phyloP scores from a whole-genome alignment of 2,888 invertebrate species.

The Philonicus albiceps region DNA sequence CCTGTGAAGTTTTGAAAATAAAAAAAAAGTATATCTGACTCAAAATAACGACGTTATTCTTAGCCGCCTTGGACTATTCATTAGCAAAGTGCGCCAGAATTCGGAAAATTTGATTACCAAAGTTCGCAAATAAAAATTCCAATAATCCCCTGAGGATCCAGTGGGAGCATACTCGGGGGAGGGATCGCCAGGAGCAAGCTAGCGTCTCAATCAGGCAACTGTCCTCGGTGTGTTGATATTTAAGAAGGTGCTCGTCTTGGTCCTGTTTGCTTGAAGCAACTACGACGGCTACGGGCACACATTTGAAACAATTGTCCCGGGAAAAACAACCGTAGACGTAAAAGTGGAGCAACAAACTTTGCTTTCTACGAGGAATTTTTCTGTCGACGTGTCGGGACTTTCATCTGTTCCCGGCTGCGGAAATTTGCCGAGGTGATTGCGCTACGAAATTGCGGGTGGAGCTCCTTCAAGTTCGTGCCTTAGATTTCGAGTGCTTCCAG shows the following conservation, averaged over 20 bases:
- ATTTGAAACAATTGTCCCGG: conserved; percentile 27
- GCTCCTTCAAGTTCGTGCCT: neutral
- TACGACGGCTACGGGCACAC: neutral
- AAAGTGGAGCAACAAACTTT: conserved; percentile 33
- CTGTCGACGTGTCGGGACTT: conserved; percentile 14
- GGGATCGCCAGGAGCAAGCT: neutral
- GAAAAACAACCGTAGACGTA: conserved; percentile 2
- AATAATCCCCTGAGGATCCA: neutral
- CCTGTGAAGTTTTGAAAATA: neutral
- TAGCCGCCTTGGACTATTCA: neutral
- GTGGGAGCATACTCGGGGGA: neutral
- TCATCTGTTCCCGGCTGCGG: conserved; percentile 12
- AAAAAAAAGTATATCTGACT: neutral
- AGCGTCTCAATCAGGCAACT: conserved; percentile 22
- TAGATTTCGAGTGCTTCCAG: conserved; percentile 15
- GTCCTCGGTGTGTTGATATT: neutral
- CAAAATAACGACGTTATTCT: neutral
- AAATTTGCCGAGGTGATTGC: conserved; percentile 31
- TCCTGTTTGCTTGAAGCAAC: neutral
- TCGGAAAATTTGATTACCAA: conserved; percentile 25
- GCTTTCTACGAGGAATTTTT: conserved; percentile 16
- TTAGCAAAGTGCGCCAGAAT: neutral
- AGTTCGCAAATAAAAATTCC: conserved; percentile 29
- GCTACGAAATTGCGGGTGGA: neutral
- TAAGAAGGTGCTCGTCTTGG: neutral